A percentile compares a stretch with the other conserved stretches of the same genome.
phyloP scores from a whole-genome alignment of 2,113 vertebrate genomes.

The Salvelinus fontinalis region DNA sequence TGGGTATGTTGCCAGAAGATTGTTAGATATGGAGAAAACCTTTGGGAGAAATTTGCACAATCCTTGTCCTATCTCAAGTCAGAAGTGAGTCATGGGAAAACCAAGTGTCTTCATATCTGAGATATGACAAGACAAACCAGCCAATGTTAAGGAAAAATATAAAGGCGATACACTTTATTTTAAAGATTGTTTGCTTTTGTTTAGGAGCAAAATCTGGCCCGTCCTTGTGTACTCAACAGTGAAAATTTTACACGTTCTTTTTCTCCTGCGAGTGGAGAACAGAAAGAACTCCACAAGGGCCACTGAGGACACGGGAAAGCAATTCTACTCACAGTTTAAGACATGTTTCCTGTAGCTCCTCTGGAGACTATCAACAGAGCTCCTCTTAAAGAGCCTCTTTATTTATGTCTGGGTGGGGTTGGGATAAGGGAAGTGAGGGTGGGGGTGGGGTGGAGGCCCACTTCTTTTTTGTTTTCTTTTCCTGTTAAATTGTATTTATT shows the following conservation, averaged over 20 bases:
- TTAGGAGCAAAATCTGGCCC: conserved; percentile 29
- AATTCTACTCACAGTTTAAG: conserved; percentile 47
- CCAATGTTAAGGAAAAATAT: no score
- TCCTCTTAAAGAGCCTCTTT: conserved; percentile 15
- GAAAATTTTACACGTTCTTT: conserved; percentile 31
- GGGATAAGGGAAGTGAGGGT: no score
- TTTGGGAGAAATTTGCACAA: not conserved
- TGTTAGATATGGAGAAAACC: no score
- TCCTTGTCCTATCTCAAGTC: not conserved
- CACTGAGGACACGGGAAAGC: conserved; percentile 42
- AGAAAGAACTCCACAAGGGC: conserved; percentile 30
- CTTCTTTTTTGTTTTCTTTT: no score
- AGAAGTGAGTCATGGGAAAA: not conserved
- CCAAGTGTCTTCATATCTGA: not conserved
- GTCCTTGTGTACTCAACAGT: conserved; percentile 20
- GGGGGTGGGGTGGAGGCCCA: no score
- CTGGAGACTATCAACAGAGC: conserved; percentile 21
- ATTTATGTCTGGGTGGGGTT: not conserved
- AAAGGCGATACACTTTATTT: no score
- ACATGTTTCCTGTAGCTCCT: conserved; percentile 38
- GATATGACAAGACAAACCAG: not conserved
- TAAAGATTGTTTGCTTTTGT: conserved; percentile 11
- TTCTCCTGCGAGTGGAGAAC: conserved; percentile 22
- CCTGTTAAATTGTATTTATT: no score
- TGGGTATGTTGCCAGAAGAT: no score